phyloP scores from a whole-genome alignment of 2,797 vertebrate genomes.

The Pseudochirops corinnae region DNA sequence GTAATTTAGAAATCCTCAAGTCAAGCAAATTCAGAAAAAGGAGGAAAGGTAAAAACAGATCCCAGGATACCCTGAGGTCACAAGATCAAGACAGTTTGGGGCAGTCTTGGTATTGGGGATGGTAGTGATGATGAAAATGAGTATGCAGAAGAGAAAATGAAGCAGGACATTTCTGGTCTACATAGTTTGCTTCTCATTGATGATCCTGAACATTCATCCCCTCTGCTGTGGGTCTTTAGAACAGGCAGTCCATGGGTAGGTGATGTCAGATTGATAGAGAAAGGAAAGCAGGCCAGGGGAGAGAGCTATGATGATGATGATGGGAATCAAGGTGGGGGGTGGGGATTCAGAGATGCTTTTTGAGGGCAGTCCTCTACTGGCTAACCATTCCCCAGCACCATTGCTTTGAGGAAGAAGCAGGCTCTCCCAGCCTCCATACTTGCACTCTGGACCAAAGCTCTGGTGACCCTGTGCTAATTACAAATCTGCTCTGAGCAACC shows the following conservation, averaged over 20 bases:
- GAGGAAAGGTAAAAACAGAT: not conserved
- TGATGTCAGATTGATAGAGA: not conserved
- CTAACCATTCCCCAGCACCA: not conserved
- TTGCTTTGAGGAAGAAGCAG: not conserved
- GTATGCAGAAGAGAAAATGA: not conserved
- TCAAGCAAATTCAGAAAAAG: not conserved
- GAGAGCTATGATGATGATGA: not conserved
- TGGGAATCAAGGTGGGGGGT: not conserved
- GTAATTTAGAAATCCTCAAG: not conserved
- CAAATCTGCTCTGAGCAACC: not conserved
- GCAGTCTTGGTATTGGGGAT: not conserved
- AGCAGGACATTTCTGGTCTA: not conserved
- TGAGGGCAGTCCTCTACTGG: not conserved
- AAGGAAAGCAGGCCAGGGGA: not conserved
- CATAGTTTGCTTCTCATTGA: not conserved
- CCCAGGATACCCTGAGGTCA: not conserved
- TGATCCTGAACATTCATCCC: not conserved
- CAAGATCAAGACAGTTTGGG: not conserved
- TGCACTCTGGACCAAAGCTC: not conserved
- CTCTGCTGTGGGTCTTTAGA: not conserved
- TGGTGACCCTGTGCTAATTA: not conserved
- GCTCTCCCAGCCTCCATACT: not conserved
- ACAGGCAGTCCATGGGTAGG: not conserved
- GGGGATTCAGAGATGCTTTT: not conserved
- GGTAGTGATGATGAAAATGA: not conserved